Evolutionary conservation across 2,888 invertebrate species (phyloP).

Genomic region (Nymphalis c-album): DNA sequence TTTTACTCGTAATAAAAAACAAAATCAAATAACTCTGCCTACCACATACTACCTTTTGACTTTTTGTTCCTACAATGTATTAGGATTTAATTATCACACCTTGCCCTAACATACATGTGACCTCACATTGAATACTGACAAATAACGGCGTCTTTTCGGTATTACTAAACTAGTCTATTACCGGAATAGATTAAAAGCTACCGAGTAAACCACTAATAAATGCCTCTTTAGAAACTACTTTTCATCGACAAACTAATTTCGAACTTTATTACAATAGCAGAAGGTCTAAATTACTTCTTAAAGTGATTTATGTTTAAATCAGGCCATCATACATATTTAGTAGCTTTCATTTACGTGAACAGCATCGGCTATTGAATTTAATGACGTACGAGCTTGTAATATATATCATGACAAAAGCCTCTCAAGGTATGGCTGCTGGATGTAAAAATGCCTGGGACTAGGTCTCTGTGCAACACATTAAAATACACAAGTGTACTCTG

Average conservation of each 20-base stretch:
- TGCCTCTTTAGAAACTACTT: conserved; percentile 1
- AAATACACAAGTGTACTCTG: too few relatives aligned
- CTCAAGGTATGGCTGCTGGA: too few relatives aligned
- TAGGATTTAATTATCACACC: not conserved
- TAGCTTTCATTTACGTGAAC: conserved; percentile 23
- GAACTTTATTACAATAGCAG: not conserved
- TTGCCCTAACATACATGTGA: not conserved
- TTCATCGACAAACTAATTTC: not conserved
- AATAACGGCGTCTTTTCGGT: too few relatives aligned
- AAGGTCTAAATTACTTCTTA: not conserved
- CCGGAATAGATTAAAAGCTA: conserved; percentile 4
- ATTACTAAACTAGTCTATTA: not conserved
- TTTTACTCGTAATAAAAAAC: too few relatives aligned
- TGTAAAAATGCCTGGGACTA: too few relatives aligned
- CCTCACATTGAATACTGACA: too few relatives aligned
- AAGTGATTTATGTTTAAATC: conserved; percentile 14
- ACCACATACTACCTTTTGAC: too few relatives aligned
- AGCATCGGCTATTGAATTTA: conserved; percentile 18
- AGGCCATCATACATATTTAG: conserved; percentile 29
- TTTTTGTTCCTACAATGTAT: too few relatives aligned
- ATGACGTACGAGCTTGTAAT: not conserved
- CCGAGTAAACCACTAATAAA: conserved; percentile 8
- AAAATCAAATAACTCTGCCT: too few relatives aligned
- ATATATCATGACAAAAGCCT: not conserved
- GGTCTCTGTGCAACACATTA: too few relatives aligned